Evolutionary conservation across 1,140 invertebrate genomes (phyloP).

Genomic region (Globodera rostochiensis): DNA sequence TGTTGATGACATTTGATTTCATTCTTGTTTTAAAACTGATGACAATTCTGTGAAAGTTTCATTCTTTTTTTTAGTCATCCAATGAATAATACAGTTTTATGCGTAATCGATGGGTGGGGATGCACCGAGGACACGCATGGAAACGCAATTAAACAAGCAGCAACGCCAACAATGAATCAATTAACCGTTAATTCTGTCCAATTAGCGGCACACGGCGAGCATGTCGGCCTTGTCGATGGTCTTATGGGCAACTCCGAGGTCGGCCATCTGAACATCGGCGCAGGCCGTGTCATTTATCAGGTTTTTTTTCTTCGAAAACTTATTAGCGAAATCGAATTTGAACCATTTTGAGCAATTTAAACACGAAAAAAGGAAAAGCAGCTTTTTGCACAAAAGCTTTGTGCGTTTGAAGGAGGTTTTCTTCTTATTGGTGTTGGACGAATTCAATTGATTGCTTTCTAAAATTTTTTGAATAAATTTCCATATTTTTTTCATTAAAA

Average conservation of each 20-base stretch:
- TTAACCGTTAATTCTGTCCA: constrained; percentile 66
- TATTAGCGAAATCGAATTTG: background rate
- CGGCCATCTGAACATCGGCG: constrained; percentile 70
- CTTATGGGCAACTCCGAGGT: constrained; percentile 71
- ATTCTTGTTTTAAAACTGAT: no score
- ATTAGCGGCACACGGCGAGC: constrained; percentile 68
- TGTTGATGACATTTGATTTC: no score
- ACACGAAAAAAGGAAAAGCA: no score
- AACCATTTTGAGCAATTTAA: no score
- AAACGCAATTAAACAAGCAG: constrained; percentile 67
- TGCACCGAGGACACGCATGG: constrained; percentile 65
- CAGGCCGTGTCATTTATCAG: constrained; percentile 70
- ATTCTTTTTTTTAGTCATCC: no score
- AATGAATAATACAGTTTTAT: no score
- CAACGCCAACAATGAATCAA: constrained; percentile 68
- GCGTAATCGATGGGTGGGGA: constrained; percentile 69
- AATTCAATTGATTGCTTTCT: no score
- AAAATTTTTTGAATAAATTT: background rate
- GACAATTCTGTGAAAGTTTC: no score
- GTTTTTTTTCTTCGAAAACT: constrained; percentile 32
- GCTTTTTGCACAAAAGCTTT: no score
- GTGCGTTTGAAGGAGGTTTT: no score
- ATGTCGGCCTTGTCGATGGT: constrained; percentile 69
- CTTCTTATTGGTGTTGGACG: constrained; percentile 18
- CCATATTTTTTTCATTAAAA: constrained; percentile 24